phyloP scores from a whole-genome alignment of 2,888 invertebrate species.

The Lottia gigantea region DNA sequence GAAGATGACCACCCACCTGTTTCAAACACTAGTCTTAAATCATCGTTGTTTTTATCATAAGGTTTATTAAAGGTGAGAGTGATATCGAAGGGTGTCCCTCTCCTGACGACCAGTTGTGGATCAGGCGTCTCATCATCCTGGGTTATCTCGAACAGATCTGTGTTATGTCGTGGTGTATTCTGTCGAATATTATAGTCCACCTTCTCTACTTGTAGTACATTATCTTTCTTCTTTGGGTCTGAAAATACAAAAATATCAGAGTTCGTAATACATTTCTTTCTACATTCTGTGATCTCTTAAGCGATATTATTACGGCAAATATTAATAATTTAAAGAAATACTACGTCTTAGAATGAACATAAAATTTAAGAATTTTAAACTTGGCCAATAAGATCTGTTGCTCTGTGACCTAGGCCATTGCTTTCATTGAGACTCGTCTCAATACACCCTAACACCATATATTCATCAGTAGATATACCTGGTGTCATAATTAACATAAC shows the following conservation, averaged over 20 bases:
- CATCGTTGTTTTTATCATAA: constrained; percentile 80
- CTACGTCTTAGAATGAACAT: too few relatives aligned
- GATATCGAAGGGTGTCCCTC: constrained; percentile 80
- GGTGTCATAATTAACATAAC: too few relatives aligned
- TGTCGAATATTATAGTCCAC: constrained; percentile 79
- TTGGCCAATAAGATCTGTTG: too few relatives aligned
- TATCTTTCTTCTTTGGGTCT: constrained; percentile 13
- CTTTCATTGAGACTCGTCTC: too few relatives aligned
- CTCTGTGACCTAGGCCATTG: too few relatives aligned
- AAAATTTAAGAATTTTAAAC: too few relatives aligned
- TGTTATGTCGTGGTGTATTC: constrained; percentile 78
- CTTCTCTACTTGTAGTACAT: constrained; percentile 45
- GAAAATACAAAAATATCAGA: background rate
- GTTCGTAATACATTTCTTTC: too few relatives aligned
- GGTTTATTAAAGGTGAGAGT: constrained; percentile 79
- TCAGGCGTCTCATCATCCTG: constrained; percentile 67
- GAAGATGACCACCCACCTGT: constrained; percentile 33
- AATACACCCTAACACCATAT: too few relatives aligned
- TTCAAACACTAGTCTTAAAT: constrained; percentile 84
- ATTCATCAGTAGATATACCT: too few relatives aligned
- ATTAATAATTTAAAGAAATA: too few relatives aligned
- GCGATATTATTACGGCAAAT: too few relatives aligned
- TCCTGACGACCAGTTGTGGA: constrained; percentile 77
- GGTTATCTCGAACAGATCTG: constrained; percentile 75
- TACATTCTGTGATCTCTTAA: too few relatives aligned